phyloP scores from a whole-genome alignment of 2,888 invertebrate genomes.

The Papilio elwesi region DNA sequence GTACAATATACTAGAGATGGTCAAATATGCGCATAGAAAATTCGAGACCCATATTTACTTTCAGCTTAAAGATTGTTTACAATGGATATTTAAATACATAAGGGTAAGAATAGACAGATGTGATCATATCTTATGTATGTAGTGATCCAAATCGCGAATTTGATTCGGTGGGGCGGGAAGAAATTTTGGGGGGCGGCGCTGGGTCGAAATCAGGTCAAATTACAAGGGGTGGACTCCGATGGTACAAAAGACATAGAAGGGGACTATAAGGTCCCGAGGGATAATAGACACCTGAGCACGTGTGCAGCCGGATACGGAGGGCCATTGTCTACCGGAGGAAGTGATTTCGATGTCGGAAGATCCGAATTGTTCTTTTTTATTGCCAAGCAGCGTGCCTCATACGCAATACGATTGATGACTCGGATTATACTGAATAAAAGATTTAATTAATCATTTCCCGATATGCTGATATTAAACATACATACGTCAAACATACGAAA shows the following conservation, averaged over 20 bases:
- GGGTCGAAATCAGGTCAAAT: conserved; percentile 76
- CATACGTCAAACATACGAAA: too few species aligned
- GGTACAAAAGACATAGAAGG: conserved; percentile 65
- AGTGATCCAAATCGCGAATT: conserved; percentile 50
- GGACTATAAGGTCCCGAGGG: conserved; percentile 57
- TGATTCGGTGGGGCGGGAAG: conserved; percentile 77
- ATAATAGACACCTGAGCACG: conserved; percentile 84
- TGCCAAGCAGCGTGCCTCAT: conserved; percentile 36
- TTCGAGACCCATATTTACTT: conserved; percentile 8
- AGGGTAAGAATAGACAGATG: conserved; percentile 66
- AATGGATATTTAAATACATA: conserved; percentile 48
- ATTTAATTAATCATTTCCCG: conserved; percentile 4
- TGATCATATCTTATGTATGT: conserved; percentile 51
- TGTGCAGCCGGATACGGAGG: conserved; percentile 79
- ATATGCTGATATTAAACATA: background rate
- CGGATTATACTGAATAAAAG: conserved; percentile 23
- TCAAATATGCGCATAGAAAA: background rate
- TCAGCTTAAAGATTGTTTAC: conserved; percentile 56
- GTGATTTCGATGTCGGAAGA: conserved; percentile 77
- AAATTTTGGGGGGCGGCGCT: conserved; percentile 72
- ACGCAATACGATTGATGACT: conserved; percentile 37
- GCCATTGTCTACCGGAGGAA: conserved; percentile 81
- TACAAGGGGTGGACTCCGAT: conserved; percentile 69
- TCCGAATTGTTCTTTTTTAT: conserved; percentile 69
- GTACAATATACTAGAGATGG: conserved; percentile 24